These are phyloP conservation scores for Macrocentrus cingulum DNA, from an alignment of 1,140 invertebrate genomes.

Conservation along the genomic window DNA sequence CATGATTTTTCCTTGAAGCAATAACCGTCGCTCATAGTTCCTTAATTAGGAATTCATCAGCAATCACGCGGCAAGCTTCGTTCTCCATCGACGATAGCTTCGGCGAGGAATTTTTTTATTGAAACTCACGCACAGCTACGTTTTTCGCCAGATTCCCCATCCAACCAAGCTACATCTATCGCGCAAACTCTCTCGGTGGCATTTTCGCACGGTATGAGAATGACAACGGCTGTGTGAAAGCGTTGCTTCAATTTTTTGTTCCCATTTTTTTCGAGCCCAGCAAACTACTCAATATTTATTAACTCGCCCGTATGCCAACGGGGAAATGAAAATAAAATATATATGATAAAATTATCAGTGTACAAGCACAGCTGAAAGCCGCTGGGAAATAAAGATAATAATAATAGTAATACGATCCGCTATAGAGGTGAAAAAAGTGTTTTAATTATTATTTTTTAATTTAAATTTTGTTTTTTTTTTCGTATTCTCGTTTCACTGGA, in stretches of 20 bases:
- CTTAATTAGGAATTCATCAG: constrained; percentile 20
- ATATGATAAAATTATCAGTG: not conserved
- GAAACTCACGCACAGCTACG: constrained; percentile 4
- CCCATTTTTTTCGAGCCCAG: not conserved
- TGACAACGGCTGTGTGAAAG: not conserved
- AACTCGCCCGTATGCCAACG: not conserved
- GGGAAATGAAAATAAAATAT: not conserved
- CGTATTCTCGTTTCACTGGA: not conserved
- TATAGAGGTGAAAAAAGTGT: not conserved
- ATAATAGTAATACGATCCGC: too few relatives aligned
- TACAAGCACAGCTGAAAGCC: not conserved
- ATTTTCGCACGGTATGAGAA: not conserved
- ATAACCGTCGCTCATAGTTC: not conserved
- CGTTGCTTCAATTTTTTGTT: not conserved
- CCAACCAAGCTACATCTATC: not conserved
- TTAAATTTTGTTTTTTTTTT: not conserved
- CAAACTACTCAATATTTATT: constrained; percentile 16
- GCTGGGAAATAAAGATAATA: too few relatives aligned
- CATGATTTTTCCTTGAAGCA: not conserved
- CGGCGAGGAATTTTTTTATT: constrained; percentile 18
- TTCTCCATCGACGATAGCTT: constrained; percentile 1
- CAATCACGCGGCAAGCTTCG: constrained; percentile 13
- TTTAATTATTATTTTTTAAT: not conserved
- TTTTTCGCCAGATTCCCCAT: constrained; percentile 1
- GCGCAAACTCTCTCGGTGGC: constrained; percentile 3